Evolutionary conservation across 2,797 vertebrate species (phyloP).

Genomic region (Protosalanx chinensis): DNA sequence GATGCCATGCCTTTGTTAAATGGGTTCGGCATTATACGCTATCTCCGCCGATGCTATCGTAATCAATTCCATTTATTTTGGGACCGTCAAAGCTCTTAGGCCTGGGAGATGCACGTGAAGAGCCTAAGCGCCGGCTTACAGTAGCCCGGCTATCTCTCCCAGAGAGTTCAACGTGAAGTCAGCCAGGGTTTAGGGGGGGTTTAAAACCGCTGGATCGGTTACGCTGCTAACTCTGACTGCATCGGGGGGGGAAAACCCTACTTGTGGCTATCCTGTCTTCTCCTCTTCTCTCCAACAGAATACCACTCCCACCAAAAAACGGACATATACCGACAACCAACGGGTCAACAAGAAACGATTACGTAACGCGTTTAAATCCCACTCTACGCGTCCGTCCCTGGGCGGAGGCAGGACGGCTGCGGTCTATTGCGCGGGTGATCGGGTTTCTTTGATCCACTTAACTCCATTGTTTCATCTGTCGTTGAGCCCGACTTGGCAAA

Average conservation of each 20-base stretch:
- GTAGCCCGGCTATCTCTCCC: constrained; percentile 32
- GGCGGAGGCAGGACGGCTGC: neutral
- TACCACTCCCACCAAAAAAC: neutral
- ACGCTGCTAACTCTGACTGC: constrained; percentile 1
- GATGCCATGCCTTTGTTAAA: constrained; percentile 58
- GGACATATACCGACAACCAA: too few species aligned
- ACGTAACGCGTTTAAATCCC: neutral
- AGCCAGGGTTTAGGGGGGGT: constrained; percentile 1
- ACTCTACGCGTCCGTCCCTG: too few species aligned
- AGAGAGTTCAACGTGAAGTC: neutral
- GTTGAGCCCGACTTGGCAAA: constrained; percentile 40
- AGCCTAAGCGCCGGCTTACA: constrained; percentile 14
- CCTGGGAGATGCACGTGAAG: constrained; percentile 30
- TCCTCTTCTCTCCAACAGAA: neutral
- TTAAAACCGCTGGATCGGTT: neutral
- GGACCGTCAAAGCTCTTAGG: constrained; percentile 24
- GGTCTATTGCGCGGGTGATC: constrained; percentile 20
- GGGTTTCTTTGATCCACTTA: constrained; percentile 31
- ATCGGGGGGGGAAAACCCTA: neutral
- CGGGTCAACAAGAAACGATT: too few species aligned
- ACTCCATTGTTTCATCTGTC: constrained; percentile 42
- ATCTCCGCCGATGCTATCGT: constrained; percentile 58
- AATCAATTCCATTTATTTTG: constrained; percentile 55
- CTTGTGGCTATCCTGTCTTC: neutral
- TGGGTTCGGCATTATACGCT: constrained; percentile 52